Base-by-base conservation (phyloP, 1,140 invertebrate species). In the Cydia strobilella region DNA sequence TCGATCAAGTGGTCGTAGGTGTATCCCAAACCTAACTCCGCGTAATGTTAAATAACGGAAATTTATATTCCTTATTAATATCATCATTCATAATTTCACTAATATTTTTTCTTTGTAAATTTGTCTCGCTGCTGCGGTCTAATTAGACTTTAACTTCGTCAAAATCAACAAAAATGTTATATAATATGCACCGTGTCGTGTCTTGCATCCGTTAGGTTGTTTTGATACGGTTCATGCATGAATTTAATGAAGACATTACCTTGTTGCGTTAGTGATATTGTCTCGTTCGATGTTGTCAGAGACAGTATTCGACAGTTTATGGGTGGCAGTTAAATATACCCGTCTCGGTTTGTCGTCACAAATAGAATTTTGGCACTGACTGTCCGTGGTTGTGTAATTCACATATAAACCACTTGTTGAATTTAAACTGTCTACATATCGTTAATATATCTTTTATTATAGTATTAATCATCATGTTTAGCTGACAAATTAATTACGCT, bases 311-410 rank as follows among this genome's bases (percentile, higher is more conserved):
- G 84, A 87, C 87, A 89, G 87, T 91, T 93, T 93, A 93, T 93
- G 90, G 89, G 86, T 86, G 86, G 86, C 84, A 89, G 89, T 93
- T 93, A 93, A 92, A 93, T 93, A 91, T 91, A 93, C 89, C 86
- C 84, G 90, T 89, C 88, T 90, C 89, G 86, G 87, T 91, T 90
- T 90, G 90, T 91, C 86, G 89, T 91, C 82, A 86, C 87, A 90
- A 92, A 92, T 91, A 90, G 90, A 92, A 91, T 90, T 92, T 92
- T 92, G 90, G 90, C 90, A 92, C 90, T 90, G 84, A 84, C 86
- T 90, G 85, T 89, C 85, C 87, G 82, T 84, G 83, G 89, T 91
- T 92, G 90, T 91, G 90, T 90, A 91, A 91, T 90, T 91, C 87
- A 89, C 85, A 82, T 90, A 86, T 89, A 87, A 90, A 91, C 86